Base-by-base conservation (phyloP, 2,113 vertebrate genomes). In the Microcebus lehilahytsara region DNA sequence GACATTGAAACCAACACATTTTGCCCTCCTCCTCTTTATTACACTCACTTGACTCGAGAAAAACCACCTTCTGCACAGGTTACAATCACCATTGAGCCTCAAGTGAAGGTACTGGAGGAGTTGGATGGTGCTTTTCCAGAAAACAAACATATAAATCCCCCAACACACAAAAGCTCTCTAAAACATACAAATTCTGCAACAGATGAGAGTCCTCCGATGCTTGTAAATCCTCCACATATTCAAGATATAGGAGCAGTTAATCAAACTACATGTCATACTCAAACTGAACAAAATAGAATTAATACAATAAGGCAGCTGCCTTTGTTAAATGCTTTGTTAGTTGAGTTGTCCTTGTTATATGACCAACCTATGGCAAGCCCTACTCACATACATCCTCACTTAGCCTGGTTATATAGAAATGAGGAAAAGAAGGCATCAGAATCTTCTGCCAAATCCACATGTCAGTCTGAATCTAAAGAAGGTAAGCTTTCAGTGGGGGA, bases 21-120 rank as follows among this genome's bases (percentile, higher is more conserved):
- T 96, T 99, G 99, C 34, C 99, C 99, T 14, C 99, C 99, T 0
- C 98, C 98, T 81, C 98, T 99, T 40, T 99, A 99, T 96, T 99
- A 99, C 97, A 98, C 96, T 42, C 98, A 96, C 3, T n/a, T 98
- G 46, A 74, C 94, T 1, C 98, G 96, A 11, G 96, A 58, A 74
- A 97, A 98, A n/a, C 74, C 67, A 42, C 2, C 78, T 56, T 0
- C 89, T 1, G 5, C 94, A 0, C 62, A 1, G 58, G 58, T 85
- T 46, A 75, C 40, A 69, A 80, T 94, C 85, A 90, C 91, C 58
- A 77, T 93, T 19, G 74, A 93, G 34, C 86, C 96, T 17, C 91
- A 96, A 0, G n/a, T 53, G 9, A 60, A 53, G 10, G 22, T 9
- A 19, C 17, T 66, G 11, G 96, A 95, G 56, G 84, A 95, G 37